phyloP scores from a whole-genome alignment of 2,888 invertebrate genomes.

The Therioaphis trifolii region DNA sequence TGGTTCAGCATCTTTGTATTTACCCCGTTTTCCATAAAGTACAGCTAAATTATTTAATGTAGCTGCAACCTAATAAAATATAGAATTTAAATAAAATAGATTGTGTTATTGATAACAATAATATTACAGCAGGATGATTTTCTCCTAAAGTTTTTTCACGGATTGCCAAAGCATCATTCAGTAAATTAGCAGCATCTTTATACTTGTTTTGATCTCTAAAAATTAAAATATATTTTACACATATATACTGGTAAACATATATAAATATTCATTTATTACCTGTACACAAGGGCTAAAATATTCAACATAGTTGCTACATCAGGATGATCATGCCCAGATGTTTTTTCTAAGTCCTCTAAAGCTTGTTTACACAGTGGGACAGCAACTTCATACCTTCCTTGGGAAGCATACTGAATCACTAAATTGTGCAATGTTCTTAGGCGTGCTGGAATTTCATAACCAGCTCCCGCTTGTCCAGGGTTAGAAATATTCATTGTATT shows the following conservation, averaged over 20 bases:
- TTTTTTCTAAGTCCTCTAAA: slow-evolving; percentile 97
- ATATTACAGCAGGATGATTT: slow-evolving; percentile 92
- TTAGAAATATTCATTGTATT: slow-evolving; percentile 80
- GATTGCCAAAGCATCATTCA: slow-evolving; percentile 97
- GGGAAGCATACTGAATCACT: slow-evolving; percentile 99
- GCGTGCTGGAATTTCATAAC: slow-evolving; percentile 98
- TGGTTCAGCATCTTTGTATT: slow-evolving; percentile 98
- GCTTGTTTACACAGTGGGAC: slow-evolving; percentile 99
- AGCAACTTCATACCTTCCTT: slow-evolving; percentile 97
- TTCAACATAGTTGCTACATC: slow-evolving; percentile 99
- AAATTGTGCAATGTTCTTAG: slow-evolving; percentile 97
- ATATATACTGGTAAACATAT: neutral
- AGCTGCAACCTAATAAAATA: slow-evolving; percentile 84
- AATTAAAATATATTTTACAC: slow-evolving; percentile 63
- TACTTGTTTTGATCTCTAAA: slow-evolving; percentile 98
- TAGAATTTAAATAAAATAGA: neutral
- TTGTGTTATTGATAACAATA: neutral
- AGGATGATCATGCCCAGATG: slow-evolving; percentile 95
- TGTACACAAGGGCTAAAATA: slow-evolving; percentile 94
- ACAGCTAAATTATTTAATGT: slow-evolving; percentile 99
- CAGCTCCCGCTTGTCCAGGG: slow-evolving; percentile 90
- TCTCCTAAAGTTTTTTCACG: slow-evolving; percentile 98
- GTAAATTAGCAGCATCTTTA: slow-evolving; percentile 97
- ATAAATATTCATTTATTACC: slow-evolving; percentile 69
- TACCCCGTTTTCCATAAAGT: slow-evolving; percentile 96